Base-by-base conservation (phyloP, 1,140 invertebrate genomes). In the Lucilia sericata region DNA sequence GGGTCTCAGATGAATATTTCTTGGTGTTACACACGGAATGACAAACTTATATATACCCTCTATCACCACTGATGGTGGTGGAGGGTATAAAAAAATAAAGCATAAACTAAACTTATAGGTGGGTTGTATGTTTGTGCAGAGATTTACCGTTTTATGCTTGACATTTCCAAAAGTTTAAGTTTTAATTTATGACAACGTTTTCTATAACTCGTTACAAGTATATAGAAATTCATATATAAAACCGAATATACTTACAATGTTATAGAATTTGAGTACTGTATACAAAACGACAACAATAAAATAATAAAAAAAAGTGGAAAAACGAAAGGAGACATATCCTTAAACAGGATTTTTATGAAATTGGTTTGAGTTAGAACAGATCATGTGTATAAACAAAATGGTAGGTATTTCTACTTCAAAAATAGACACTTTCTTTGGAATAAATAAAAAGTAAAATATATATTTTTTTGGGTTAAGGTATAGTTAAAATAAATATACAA, bases 61-160 rank as follows among this genome's bases (percentile, higher is more conserved):
- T n/a, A n/a, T n/a, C n/a, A n/a, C n/a, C n/a, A n/a, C n/a, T n/a
- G n/a, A n/a, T n/a, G n/a, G n/a, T n/a, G n/a, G n/a, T n/a, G n/a
- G n/a, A n/a, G n/a, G n/a, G n/a, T n/a, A n/a, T n/a, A n/a, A n/a
- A n/a, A n/a, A n/a, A n/a, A n/a, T n/a, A 30, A 30, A 30, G 3
- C 25, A 3, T 30, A 30, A 30, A 30, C 25, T 30, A 70, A 70
- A 70, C 8, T 21, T 21, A 84, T 85, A 84, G 74, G 49, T 74
- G 21, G 25, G 14, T 74, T 85, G 82, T 84, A 75, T 84, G 84
- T 87, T 75, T 86, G 88, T 87, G 60, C 88, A 86, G 87, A 90
- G 88, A 90, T 90, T 90, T 90, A 90, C 88, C 88, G 88, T 90
- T 90, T 90, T 90, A 88, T 90, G 88, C 88, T 90, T 90, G 88